phyloP scores from a whole-genome alignment of 2,888 invertebrate genomes.

The Melanotus villosus region DNA sequence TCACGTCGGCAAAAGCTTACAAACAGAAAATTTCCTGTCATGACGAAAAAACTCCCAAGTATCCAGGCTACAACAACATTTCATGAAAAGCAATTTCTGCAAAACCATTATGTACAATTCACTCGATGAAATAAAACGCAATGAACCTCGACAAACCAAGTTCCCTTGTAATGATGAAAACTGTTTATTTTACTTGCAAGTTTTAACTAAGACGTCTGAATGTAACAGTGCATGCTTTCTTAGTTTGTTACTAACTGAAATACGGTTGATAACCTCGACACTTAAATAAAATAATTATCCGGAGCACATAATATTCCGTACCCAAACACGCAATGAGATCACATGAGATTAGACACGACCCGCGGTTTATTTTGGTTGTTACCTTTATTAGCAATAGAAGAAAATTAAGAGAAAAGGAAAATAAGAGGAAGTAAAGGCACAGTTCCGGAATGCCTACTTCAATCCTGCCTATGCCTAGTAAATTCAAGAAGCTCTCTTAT shows the following conservation, averaged over 20 bases:
- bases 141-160: neutral
- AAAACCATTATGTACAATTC: slow-evolving; percentile 10
- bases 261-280: neutral
- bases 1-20: slow-evolving; percentile 17
- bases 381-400: slow-evolving; percentile 25
- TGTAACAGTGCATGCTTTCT: neutral
- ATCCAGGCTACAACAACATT: neutral
- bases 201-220: neutral
- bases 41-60: neutral
- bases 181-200: neutral
- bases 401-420: slow-evolving; percentile 18
- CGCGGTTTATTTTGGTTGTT: slow-evolving; percentile 24
- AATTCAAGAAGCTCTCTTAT: neutral
- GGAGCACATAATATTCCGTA: neutral
- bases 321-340: slow-evolving; percentile 22
- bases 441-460: slow-evolving; percentile 11
- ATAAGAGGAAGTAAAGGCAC: slow-evolving; percentile 7
- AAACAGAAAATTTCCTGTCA: slow-evolving; percentile 16
- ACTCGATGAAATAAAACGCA: neutral
- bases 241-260: neutral
- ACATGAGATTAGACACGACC: neutral
- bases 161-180: neutral
- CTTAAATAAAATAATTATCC: slow-evolving; percentile 18
- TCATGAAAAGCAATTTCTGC: slow-evolving; percentile 16
- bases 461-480: slow-evolving; percentile 1